Evolutionary conservation across 2,888 invertebrate genomes (phyloP), one percentile per base, ranked within the genome.

Genomic region (Dinocampus coccinellae): DNA sequence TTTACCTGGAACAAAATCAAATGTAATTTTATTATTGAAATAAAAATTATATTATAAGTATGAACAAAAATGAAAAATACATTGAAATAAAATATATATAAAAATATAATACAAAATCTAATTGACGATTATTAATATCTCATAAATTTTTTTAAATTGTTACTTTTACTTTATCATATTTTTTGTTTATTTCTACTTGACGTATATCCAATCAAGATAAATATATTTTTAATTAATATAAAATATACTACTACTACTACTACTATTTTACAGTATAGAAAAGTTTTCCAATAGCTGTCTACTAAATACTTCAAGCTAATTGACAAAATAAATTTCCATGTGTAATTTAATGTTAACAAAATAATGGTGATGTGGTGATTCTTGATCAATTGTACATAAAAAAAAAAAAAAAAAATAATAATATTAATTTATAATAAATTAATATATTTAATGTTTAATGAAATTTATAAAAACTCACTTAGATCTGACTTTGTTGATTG

Each of bases 251-350:
- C n/a, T n/a, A n/a, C n/a, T n/a, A n/a, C n/a, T n/a, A n/a, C n/a
- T 57, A 78, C 80, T 82, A 84, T 84, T 84, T 83, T 83, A 84
- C 83, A 84, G 83, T 83, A 84, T 81, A 78, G 77, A 79, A 79
- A 82, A 80, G 79, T 79, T 53, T 53, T 39, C 61, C 61, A 61
- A 16, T 53, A 33, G 39, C 22, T 52, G 36, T 52, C 47, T 60
- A 36, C 39, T 66, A 9, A 9, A 26, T 13, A 3, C n/a, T n/a
- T n/a, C n/a, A n/a, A n/a, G n/a, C n/a, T n/a, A n/a, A n/a, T n/a
- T n/a, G n/a, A 6, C 33, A 52, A 52, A 52, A 52, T 20, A 22
- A 52, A 52, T 10, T 20, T 16, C 52, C 16, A 52, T n/a, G n/a
- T n/a, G n/a, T n/a, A n/a, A n/a, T n/a, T n/a, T n/a, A n/a, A n/a